phyloP scores from a whole-genome alignment of 2,888 invertebrate species.

The Idaea biselata region DNA sequence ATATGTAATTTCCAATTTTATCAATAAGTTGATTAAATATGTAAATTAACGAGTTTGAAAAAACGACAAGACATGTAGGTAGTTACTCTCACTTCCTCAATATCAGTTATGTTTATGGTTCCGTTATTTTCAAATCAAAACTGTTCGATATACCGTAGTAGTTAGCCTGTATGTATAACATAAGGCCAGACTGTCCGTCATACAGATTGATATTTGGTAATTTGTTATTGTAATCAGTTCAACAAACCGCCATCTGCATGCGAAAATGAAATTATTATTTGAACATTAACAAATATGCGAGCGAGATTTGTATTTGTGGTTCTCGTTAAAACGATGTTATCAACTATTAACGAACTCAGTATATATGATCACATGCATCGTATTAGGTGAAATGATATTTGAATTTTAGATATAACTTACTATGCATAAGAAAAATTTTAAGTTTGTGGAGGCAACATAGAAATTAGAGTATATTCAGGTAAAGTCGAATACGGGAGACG shows the following conservation, averaged over 20 bases:
- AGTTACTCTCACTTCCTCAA: background rate
- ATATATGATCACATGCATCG: no score
- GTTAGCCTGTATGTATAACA: background rate
- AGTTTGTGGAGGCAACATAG: no score
- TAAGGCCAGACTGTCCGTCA: background rate
- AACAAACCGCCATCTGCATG: conserved; percentile 51
- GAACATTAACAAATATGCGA: conserved; percentile 47
- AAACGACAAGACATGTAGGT: background rate
- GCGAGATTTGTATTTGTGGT: conserved; percentile 46
- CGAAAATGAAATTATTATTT: conserved; percentile 59
- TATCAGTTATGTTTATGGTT: background rate
- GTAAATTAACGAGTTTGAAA: background rate
- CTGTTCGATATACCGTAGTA: background rate
- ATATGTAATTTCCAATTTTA: background rate
- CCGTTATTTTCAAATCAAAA: background rate
- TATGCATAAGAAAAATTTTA: no score
- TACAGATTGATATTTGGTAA: conserved; percentile 25
- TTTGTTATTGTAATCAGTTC: conserved; percentile 51
- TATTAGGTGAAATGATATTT: no score
- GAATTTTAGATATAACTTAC: no score
- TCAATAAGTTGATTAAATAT: background rate
- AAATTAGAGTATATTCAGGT: no score
- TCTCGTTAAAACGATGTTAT: conserved; percentile 43
- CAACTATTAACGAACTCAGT: conserved; percentile 30
- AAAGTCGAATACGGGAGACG: no score